phyloP scores from a whole-genome alignment of 2,888 invertebrate species.

The Sceliomorpha sp. region DNA sequence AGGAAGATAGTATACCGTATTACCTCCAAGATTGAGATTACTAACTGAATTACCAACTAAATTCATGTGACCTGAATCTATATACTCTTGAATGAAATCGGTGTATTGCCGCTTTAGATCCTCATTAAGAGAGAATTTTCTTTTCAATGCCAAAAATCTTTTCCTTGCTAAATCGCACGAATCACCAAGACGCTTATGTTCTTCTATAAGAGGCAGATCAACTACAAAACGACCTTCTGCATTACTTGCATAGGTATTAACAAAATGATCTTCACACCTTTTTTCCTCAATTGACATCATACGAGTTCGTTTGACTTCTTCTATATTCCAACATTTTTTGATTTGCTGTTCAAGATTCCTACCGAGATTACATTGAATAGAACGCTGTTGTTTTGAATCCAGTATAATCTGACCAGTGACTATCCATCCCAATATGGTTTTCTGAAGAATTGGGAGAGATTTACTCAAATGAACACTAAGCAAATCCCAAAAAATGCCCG shows the following conservation, averaged over 20 bases:
- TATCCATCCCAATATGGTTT: conserved; percentile 54
- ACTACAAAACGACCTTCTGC: conserved; percentile 38
- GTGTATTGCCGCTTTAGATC: conserved; percentile 13
- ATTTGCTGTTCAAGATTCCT: conserved; percentile 35
- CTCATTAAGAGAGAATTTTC: conserved; percentile 4
- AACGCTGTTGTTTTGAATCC: neutral
- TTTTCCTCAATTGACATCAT: conserved; percentile 45
- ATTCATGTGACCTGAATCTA: conserved; percentile 39
- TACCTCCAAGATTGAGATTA: conserved; percentile 12
- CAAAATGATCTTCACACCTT: conserved; percentile 54
- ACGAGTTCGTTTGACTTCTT: conserved; percentile 23
- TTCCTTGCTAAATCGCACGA: conserved; percentile 15
- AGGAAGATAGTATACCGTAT: conserved; percentile 59
- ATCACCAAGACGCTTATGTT: conserved; percentile 10
- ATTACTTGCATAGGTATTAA: conserved; percentile 15
- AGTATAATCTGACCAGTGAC: conserved; percentile 27
- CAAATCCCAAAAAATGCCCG: conserved; percentile 9
- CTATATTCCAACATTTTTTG: conserved; percentile 56
- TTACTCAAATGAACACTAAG: neutral
- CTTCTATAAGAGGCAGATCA: conserved; percentile 21
- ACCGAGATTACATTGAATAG: neutral
- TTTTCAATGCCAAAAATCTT: conserved; percentile 18
- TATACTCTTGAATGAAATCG: conserved; percentile 41
- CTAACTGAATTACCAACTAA: neutral
- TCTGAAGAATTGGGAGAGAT: conserved; percentile 31